Percentiles rank a stretch among this genome's conserved stretches.
These are phyloP conservation scores for Arion vulgaris DNA, from an alignment of 1,140 invertebrate species.

Conservation along the genomic window DNA sequence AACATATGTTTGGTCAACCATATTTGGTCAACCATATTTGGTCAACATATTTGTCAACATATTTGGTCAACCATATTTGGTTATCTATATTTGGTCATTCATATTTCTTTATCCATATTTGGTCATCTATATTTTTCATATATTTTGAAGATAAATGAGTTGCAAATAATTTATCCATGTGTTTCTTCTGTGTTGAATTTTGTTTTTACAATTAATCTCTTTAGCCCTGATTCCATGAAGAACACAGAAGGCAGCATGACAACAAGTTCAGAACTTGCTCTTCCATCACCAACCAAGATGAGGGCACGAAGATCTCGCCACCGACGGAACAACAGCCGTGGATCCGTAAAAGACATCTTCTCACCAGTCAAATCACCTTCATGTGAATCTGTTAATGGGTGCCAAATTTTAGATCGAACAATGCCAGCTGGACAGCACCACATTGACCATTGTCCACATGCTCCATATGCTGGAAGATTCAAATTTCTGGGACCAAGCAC, in stretches of 20 bases:
- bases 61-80: too few relatives aligned
- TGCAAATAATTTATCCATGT: too few relatives aligned
- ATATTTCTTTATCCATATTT: too few relatives aligned
- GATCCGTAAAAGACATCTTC: conserved; percentile 48
- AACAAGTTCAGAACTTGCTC: conserved; percentile 63
- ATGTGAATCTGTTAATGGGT: not conserved
- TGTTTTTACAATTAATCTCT: too few relatives aligned
- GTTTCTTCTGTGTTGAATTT: not conserved
- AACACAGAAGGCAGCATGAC: conserved; percentile 51
- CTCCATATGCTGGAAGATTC: not conserved
- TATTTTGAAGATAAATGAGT: too few relatives aligned
- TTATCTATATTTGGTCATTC: too few relatives aligned
- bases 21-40: too few relatives aligned
- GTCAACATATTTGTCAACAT: too few relatives aligned
- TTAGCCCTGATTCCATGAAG: conserved; percentile 44
- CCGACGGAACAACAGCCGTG: conserved; percentile 67
- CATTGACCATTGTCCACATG: not conserved
- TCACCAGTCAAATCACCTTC: not conserved
- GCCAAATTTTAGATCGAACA: not conserved
- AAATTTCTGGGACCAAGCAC: conserved; percentile 63
- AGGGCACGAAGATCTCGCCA: conserved; percentile 64
- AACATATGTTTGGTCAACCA: too few relatives aligned
- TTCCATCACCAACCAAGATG: conserved; percentile 68
- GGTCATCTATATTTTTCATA: too few relatives aligned
- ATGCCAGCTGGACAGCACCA: not conserved